Evolutionary conservation across 2,797 vertebrate genomes (phyloP).

Genomic region (Pseudochirops corinnae): DNA sequence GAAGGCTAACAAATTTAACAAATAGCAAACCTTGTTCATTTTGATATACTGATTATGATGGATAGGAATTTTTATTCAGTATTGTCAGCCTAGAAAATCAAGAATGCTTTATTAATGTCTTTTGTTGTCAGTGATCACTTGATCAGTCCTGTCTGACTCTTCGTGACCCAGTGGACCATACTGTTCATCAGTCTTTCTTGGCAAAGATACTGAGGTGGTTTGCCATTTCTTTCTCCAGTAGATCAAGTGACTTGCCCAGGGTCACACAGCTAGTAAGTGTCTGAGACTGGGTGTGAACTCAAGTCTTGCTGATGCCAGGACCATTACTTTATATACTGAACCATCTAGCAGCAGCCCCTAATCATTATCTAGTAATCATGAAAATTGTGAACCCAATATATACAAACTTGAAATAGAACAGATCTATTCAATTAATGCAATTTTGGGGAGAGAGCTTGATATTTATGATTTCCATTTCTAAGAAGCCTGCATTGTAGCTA

Average conservation of each 20-base stretch:
- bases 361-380: background rate
- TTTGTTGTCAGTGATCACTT: background rate
- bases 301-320: background rate
- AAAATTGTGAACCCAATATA: background rate
- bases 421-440: background rate
- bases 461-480: background rate
- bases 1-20: background rate
- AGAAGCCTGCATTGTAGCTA: background rate
- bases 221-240: background rate
- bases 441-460: background rate
- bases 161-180: background rate
- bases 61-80: background rate
- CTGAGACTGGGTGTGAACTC: background rate
- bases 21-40: background rate
- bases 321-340: background rate
- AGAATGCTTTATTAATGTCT: background rate
- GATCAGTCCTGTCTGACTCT: background rate
- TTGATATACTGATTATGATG: background rate
- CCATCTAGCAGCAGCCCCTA: background rate
- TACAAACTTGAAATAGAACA: background rate
- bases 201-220: background rate
- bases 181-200: background rate
- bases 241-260: background rate
- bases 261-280: background rate
- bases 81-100: fast-evolving